Conservation (phyloP, 2,888 invertebrate genomes). For the Eilema sororculum region DNA sequence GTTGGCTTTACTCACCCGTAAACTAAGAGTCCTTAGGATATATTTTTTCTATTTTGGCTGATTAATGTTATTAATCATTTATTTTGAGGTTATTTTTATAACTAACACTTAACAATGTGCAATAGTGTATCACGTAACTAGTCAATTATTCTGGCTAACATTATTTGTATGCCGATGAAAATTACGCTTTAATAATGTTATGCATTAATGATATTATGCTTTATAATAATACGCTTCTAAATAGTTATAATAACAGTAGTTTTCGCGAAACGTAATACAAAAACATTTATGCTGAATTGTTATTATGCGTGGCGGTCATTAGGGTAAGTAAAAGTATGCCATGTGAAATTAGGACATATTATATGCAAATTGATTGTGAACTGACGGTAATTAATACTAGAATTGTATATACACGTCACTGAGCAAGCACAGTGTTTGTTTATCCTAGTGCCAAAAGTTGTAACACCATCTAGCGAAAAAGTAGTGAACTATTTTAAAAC, state of each 20-base stretch:
- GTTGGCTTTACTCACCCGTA: no score
- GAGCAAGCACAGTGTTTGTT: constrained; percentile 7
- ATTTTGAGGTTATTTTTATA: constrained; percentile 4
- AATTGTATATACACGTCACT: not conserved
- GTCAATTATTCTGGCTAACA: not conserved
- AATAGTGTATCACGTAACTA: not conserved
- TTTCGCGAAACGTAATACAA: not conserved
- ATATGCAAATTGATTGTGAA: not conserved
- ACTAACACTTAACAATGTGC: not conserved
- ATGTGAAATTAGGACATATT: constrained; percentile 4
- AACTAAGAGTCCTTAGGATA: no score
- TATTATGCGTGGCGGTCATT: constrained; percentile 4
- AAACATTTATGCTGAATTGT: not conserved
- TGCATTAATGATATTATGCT: not conserved
- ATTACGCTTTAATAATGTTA: not conserved
- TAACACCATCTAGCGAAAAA: not conserved
- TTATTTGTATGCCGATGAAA: not conserved
- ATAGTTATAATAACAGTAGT: constrained; percentile 5
- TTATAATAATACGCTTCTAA: constrained; percentile 1
- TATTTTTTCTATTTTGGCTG: no score
- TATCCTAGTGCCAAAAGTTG: not conserved
- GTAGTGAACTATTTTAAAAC: not conserved
- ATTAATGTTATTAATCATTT: not conserved
- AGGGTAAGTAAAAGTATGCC: not conserved
- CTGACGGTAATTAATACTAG: not conserved